phyloP scores from a whole-genome alignment of 2,113 vertebrate species.

The Coptodon bakossiorum region DNA sequence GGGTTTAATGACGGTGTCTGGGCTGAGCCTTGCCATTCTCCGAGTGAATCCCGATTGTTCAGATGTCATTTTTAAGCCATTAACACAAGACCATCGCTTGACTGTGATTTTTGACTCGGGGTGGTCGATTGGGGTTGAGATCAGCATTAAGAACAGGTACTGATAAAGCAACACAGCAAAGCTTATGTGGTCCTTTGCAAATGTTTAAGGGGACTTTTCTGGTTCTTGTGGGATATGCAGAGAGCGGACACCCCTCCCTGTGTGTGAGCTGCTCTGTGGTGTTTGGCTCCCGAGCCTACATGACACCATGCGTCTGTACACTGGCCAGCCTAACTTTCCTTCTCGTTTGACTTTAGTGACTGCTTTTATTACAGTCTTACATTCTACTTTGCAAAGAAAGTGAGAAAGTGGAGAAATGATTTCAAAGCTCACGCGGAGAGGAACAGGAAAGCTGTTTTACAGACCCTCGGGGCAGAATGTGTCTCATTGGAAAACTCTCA shows the following conservation, averaged over 20 bases:
- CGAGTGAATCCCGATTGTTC: neutral
- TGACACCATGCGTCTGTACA: constrained; percentile 38
- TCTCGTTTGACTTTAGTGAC: constrained; percentile 23
- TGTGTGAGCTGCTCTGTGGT: constrained; percentile 20
- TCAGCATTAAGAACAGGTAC: neutral
- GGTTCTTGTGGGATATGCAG: neutral
- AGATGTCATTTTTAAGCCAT: neutral
- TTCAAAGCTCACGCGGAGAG: constrained; percentile 23
- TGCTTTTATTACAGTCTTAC: constrained; percentile 38
- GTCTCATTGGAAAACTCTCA: constrained; percentile 15
- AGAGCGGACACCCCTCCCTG: constrained; percentile 16
- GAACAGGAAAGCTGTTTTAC: constrained; percentile 20
- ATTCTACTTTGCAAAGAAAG: constrained; percentile 4
- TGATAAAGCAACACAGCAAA: neutral
- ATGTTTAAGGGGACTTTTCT: constrained; percentile 3
- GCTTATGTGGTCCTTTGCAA: neutral
- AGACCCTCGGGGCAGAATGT: neutral
- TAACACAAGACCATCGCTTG: neutral
- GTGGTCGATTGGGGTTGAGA: neutral
- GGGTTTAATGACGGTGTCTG: neutral
- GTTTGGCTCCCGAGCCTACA: constrained; percentile 33
- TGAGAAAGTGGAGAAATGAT: constrained; percentile 9
- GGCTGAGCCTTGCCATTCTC: neutral
- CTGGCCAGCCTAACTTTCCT: constrained; percentile 30
- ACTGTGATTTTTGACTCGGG: neutral